Conservation (phyloP, 2,888 invertebrate species). For the Bombylius major region DNA sequence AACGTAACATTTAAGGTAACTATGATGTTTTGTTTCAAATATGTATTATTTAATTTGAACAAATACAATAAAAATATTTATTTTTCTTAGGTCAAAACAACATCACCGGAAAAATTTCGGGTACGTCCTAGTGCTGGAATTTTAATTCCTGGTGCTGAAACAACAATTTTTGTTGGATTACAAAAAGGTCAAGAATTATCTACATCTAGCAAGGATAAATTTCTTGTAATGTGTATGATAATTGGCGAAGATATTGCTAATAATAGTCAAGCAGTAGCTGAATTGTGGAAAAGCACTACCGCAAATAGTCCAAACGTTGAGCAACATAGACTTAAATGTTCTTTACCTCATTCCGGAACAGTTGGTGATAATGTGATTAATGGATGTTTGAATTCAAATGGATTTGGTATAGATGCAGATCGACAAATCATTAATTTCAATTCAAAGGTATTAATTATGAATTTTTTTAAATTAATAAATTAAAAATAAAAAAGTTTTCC, state of each 20-base stretch:
- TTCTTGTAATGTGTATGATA: slow-evolving; percentile 73
- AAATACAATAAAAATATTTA: slow-evolving; percentile 11
- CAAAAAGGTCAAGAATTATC: slow-evolving; percentile 58
- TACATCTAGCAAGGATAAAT: slow-evolving; percentile 66
- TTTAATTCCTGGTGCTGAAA: slow-evolving; percentile 49
- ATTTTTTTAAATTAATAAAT: neutral
- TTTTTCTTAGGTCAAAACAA: slow-evolving; percentile 73
- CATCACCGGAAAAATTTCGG: slow-evolving; percentile 87
- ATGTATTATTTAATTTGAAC: neutral
- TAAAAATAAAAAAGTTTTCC: neutral
- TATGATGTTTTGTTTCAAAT: neutral
- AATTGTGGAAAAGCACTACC: slow-evolving; percentile 59
- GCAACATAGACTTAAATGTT: slow-evolving; percentile 60
- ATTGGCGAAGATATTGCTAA: slow-evolving; percentile 45
- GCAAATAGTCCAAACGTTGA: slow-evolving; percentile 44
- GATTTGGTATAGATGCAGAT: slow-evolving; percentile 4
- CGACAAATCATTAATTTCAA: slow-evolving; percentile 7
- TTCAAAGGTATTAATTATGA: neutral
- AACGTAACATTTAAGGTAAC: slow-evolving; percentile 56
- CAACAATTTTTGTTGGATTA: slow-evolving; percentile 58
- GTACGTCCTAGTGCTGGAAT: slow-evolving; percentile 81
- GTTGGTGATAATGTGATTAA: slow-evolving; percentile 23
- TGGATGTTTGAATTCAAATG: slow-evolving; percentile 9
- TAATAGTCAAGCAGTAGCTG: slow-evolving; percentile 48
- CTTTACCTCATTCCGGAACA: slow-evolving; percentile 37